Percentiles rank a stretch among this genome's conserved stretches.
Conservation (phyloP, 2,888 invertebrate genomes). For the Agrypnus murinus region DNA sequence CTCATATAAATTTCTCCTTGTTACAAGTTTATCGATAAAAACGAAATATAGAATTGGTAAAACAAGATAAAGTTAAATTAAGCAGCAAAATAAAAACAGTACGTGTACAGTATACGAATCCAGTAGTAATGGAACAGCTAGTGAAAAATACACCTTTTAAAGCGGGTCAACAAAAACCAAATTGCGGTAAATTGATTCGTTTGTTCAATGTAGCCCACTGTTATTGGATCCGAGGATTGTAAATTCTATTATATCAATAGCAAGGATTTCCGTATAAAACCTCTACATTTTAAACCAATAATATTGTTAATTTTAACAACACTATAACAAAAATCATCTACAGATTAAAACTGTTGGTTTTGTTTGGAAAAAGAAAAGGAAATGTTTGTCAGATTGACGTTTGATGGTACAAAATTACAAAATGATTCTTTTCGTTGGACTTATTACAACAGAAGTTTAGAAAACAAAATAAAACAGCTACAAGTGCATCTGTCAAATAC, state of each 20-base stretch:
- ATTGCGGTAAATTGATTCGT: conserved; percentile 30
- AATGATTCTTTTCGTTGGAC: neutral
- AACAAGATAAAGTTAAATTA: conserved; percentile 23
- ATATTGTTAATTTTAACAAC: too few species aligned
- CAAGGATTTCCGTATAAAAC: too few species aligned
- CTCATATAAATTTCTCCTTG: too few species aligned
- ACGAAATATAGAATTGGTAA: conserved; percentile 7
- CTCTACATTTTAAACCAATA: too few species aligned
- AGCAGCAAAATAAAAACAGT: conserved; percentile 30
- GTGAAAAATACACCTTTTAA: conserved; percentile 37
- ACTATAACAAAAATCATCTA: too few species aligned
- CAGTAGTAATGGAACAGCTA: conserved; percentile 15
- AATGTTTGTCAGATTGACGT: too few species aligned
- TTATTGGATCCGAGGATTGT: conserved; percentile 6
- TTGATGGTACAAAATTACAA: neutral
- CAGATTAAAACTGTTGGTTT: too few species aligned
- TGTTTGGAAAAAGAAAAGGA: too few species aligned
- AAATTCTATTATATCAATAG: neutral
- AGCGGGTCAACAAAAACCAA: conserved; percentile 22
- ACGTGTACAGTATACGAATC: conserved; percentile 26
- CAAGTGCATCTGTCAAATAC: conserved; percentile 45
- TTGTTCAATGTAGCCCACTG: neutral
- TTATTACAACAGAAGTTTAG: neutral
- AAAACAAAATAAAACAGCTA: conserved; percentile 28
- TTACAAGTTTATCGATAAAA: conserved; percentile 1